Base-by-base conservation (phyloP, 2,113 vertebrate genomes). In the Scomber colias region DNA sequence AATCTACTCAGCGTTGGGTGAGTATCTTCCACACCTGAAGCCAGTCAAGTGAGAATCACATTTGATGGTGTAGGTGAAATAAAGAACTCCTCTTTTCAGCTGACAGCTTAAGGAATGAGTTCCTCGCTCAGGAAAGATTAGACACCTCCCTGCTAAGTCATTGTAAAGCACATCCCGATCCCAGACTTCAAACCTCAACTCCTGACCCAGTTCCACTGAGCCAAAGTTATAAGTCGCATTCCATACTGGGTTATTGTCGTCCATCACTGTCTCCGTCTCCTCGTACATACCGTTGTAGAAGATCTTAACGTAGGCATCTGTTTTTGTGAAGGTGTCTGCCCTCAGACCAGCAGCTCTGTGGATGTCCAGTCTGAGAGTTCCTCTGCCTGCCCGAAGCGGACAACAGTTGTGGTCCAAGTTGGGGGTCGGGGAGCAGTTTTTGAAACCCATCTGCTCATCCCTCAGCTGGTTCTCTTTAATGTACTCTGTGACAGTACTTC, bases 331-430 rank as follows among this genome's bases (percentile, higher is more conserved):
- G 13, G 82, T 82, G 80, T 96, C 95, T 0, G 92, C 94, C 19
- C 54, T 93, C 68, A 96, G 75, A 4, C 91, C 90, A 0, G 87
- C 67, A 0, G 93, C 95, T 62, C 89, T 83, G 66, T 92, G 87
- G 54, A 95, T 94, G 45, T 74, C 60, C 53, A 95, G 63, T 19
- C 5, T 65, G 40, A 95, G 83, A 2, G n/a, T 89, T 53, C 94
- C 95, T 60, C 89, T 92, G 8, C 93, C 93, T 0, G 90, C 77
- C 21, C 90, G 80, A 4, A 92, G 71, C 5, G 95, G 94, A 61
- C 95, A 96, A 79, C 95, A 96, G 88, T 95, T 93, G 3, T 93
- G 87, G 71, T 95, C 94, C 75, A 95, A 62, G 77, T 94, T 95
- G 31, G 92, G 63, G 9, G 87, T 85, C 1, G 88, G 91, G 12